Percentiles rank a stretch among this genome's conserved stretches.
phyloP scores from a whole-genome alignment of 2,888 invertebrate species.

The Campopleginae sp. region DNA sequence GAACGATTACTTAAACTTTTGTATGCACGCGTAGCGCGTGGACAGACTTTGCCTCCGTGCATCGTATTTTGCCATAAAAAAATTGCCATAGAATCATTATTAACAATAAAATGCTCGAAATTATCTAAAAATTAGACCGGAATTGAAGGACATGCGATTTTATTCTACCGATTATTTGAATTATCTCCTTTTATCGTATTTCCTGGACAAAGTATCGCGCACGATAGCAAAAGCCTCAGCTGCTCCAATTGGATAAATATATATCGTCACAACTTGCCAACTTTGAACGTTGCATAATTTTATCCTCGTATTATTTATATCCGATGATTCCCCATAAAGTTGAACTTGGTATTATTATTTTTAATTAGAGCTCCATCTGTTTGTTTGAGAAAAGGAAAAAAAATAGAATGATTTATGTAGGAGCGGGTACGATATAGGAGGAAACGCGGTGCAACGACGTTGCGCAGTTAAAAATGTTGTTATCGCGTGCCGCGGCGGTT shows the following conservation, averaged over 20 bases:
- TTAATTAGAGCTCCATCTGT: slow-evolving; percentile 17
- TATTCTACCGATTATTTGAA: too few species aligned
- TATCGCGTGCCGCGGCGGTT: slow-evolving; percentile 56
- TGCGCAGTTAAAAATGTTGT: slow-evolving; percentile 59
- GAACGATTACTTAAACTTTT: slow-evolving; percentile 25
- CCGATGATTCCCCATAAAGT: neutral
- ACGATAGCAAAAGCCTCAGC: neutral
- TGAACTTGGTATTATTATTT: neutral
- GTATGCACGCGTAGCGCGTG: too few species aligned
- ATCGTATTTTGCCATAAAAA: too few species aligned
- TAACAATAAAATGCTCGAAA: neutral
- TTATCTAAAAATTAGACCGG: too few species aligned
- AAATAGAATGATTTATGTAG: neutral
- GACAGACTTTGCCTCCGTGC: too few species aligned
- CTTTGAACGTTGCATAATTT: neutral
- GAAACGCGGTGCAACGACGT: slow-evolving; percentile 46
- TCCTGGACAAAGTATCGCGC: neutral
- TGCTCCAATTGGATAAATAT: neutral
- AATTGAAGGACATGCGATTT: too few species aligned
- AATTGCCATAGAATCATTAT: neutral
- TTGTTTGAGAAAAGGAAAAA: neutral
- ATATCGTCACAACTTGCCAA: too few species aligned
- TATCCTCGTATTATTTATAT: neutral
- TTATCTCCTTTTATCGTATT: neutral
- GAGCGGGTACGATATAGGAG: slow-evolving; percentile 39